A percentile compares a stretch with the other conserved stretches of the same genome.
phyloP scores from a whole-genome alignment of 64 coral and sea anemone genomes.

The Orbicella faveolata region DNA sequence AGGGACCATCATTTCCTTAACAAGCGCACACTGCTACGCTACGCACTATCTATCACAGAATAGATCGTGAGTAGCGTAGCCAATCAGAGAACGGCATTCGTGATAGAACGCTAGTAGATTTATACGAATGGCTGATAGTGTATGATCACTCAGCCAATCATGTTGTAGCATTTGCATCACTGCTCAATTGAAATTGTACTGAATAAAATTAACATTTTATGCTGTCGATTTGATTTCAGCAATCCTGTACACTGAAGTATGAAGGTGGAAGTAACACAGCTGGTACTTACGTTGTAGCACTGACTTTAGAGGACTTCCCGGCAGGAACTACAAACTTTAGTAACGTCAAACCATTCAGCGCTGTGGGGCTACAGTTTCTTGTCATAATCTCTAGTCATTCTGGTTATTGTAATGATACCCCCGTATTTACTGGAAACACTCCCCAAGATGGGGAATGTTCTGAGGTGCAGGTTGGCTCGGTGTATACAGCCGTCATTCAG shows the following conservation, averaged over 20 bases:
- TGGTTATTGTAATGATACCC: not conserved
- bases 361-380: conserved; percentile 15
- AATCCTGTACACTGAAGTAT: not conserved
- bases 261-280: not conserved
- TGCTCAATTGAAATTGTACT: no score
- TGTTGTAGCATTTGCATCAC: no score
- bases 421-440: not conserved
- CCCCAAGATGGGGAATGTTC: conserved; percentile 22
- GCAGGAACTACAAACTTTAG: conserved; percentile 7
- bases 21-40: no score
- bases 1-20: no score
- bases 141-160: no score
- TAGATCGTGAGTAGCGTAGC: no score
- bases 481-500: conserved; percentile 1
- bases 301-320: conserved; percentile 26
- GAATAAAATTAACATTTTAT: no score
- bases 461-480: conserved; percentile 3
- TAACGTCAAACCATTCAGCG: conserved; percentile 4
- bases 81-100: no score
- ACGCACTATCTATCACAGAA: no score
- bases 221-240: not conserved
- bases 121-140: no score
- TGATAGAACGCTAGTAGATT: no score
- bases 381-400: not conserved
- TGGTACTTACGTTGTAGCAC: conserved; percentile 6